phyloP scores from a whole-genome alignment of 1,140 invertebrate species.

The Eriocheir sinensis region DNA sequence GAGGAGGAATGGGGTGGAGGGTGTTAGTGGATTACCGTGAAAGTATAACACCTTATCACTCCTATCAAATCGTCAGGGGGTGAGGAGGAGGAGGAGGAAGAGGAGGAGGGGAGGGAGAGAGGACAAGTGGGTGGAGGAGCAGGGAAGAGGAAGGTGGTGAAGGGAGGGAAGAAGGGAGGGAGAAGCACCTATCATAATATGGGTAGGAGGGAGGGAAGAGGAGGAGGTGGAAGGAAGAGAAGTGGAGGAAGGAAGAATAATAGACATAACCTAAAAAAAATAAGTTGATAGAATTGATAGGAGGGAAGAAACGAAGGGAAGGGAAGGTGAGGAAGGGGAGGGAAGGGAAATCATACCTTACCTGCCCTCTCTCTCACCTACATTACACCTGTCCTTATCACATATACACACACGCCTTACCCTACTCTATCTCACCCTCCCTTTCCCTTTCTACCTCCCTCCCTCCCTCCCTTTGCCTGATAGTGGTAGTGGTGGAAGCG shows the following conservation, averaged over 20 bases:
- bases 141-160: background rate
- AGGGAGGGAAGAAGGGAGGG: background rate
- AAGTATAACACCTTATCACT: background rate
- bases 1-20: background rate
- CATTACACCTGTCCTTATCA: background rate
- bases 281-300: too few species aligned
- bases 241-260: background rate
- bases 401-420: background rate
- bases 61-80: too few species aligned
- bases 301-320: background rate
- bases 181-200: too few species aligned
- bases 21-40: background rate
- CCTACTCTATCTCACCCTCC: background rate
- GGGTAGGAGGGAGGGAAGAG: background rate
- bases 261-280: background rate
- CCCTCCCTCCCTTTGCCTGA: background rate
- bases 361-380: background rate
- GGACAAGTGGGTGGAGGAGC: background rate
- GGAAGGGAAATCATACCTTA: background rate
- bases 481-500: background rate
- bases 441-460: background rate
- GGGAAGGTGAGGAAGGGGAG: background rate
- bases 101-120: background rate
- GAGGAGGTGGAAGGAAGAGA: constrained; percentile 1
- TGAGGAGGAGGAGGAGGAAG: background rate